Evolutionary conservation across 1,140 invertebrate species (phyloP), one percentile per base, ranked within the genome.

Genomic region (Drosophila ogumai): DNA sequence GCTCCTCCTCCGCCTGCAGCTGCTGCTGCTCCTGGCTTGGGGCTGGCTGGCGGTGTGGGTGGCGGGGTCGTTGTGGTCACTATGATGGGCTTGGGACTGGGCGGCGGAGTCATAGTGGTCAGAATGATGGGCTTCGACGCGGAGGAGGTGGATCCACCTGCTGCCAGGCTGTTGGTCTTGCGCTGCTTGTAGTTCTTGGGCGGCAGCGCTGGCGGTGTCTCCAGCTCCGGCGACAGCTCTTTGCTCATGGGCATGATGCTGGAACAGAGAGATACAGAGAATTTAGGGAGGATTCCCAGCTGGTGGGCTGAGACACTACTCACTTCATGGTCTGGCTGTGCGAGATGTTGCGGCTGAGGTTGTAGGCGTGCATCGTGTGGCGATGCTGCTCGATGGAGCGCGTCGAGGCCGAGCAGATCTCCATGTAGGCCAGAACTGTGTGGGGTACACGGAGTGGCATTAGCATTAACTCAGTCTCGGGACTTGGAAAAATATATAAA

Each of bases 381-480:
- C 91, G 91, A 68, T 91, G 86, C 44, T 86, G 87, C 60, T 81
- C 90, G 52, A 91, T 94, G 68, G 93, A 94, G 59, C 93, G 93
- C 31, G 93, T 93, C 31, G 96, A 95, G 80, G 97, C 96, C 61
- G 96, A 96, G 93, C 97, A 98, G 91, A 98, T 97, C 93, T 98
- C 97, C 97, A 99, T 98, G 93, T 99, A 99, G 47, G 97, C 97
- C 95, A 98, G 97, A 80, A 99, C 97, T 98, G 94, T 65, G 94
- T 46, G 94, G 6, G 43, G 6, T 3, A 25, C 17, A 44, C 34
- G 10, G 25, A 41, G 13, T 1, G 3, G 12, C 4, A 1, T 65
- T 65, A 65, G 40, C n/a, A 28, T 47, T 5, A 28, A n/a, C 22
- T 28, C 46, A 47, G 7, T n/a, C 13, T 9, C 0, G 31, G 25